Evolutionary conservation across 2,113 vertebrate genomes (phyloP), one percentile per base, ranked within the genome.

Genomic region (Oryctolagus cuniculus): DNA sequence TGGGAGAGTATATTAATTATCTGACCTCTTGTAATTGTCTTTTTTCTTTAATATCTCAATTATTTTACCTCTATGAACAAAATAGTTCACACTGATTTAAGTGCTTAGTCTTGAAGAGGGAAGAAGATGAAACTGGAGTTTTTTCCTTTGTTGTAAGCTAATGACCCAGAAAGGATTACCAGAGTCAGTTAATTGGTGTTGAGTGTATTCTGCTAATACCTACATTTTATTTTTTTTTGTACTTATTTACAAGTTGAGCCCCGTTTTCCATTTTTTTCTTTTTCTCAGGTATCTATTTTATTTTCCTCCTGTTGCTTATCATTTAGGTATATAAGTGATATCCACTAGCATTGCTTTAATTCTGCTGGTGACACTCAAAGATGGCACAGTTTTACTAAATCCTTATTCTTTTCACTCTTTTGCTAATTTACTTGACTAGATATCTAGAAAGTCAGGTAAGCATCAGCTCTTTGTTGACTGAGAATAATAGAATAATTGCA

Each of bases 371-470:
- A 94, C 58, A 38, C n/a, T 87, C 34, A 58, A n/a, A n/a, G n/a
- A 0, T 93, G 82, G 49, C 44, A 95, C 10, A 79, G 8, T 88
- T 95, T 93, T 77, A 55, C 77, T 78, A 91, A 29, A 38, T 90
- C 36, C 70, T 70, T 73, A 55, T 77, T 87, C 21, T 7, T 84
- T 27, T 55, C 17, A n/a, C 29, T 83, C 78, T 96, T 51, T 92
- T 90, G 72, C 82, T 88, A 61, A 83, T 95, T 83, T 36, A 72
- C 75, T 93, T 93, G 77, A 80, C 38, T 93, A 78, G 51, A 44
- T 93, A 87, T 63, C 29, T 96, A 86, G 91, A n/a, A 81, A 74
- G 64, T 87, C n/a, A 84, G 34, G 67, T 97, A 96, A 96, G 77
- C 90, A 78, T 73, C 91, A 89, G 78, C 27, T 94, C 13, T 58